A percentile compares a stretch with the other conserved stretches of the same genome.
phyloP scores from a whole-genome alignment of 2,888 invertebrate species.

The Willowsia nigromaculata region DNA sequence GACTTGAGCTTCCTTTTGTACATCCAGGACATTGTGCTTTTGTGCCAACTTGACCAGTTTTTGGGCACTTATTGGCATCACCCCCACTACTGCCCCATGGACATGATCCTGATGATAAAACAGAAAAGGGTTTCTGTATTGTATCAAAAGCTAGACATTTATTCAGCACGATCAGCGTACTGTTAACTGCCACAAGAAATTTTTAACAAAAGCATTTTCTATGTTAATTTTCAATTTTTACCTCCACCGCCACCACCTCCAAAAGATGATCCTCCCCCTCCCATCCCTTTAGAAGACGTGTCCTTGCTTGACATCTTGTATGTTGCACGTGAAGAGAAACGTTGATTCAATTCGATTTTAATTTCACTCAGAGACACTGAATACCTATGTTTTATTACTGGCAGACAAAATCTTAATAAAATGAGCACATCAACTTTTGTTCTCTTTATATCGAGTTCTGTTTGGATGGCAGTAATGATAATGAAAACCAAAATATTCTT shows the following conservation, averaged over 20 bases:
- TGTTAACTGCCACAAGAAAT: background rate
- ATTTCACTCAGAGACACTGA: too few relatives aligned
- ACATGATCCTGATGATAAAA: constrained; percentile 32
- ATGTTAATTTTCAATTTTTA: constrained; percentile 22
- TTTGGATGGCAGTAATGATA: too few relatives aligned
- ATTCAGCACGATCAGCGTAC: too few relatives aligned
- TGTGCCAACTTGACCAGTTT: constrained; percentile 66
- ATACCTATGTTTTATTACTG: too few relatives aligned
- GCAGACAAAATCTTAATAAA: too few relatives aligned
- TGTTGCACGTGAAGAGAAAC: too few relatives aligned
- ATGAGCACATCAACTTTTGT: too few relatives aligned
- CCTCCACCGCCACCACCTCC: constrained; percentile 65
- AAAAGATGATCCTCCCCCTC: constrained; percentile 67
- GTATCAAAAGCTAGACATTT: background rate
- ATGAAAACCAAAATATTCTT: too few relatives aligned
- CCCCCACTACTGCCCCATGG: constrained; percentile 69
- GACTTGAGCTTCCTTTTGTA: constrained; percentile 37
- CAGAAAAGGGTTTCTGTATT: background rate
- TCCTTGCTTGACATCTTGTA: constrained; percentile 74
- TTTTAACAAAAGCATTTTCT: background rate
- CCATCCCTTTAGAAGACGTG: constrained; percentile 69
- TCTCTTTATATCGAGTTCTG: too few relatives aligned
- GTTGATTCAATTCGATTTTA: too few relatives aligned
- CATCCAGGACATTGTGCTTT: constrained; percentile 74
- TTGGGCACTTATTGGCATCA: constrained; percentile 66